Percentiles rank a stretch among this genome's conserved stretches.
Conservation (phyloP, 1,140 invertebrate species). For the Drosophila baimaii region DNA sequence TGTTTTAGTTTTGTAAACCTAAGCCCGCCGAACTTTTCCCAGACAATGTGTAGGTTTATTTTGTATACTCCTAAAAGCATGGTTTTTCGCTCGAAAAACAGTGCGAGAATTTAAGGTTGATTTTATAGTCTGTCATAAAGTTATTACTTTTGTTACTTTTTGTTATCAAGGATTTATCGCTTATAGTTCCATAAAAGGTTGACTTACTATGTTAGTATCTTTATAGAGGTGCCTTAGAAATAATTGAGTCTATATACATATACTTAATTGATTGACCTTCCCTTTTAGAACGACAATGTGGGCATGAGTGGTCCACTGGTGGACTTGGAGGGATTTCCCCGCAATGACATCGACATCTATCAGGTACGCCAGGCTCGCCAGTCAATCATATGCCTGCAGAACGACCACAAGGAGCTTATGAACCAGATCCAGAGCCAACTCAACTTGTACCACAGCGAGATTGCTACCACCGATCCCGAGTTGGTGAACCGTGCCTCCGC, state of each 20-base stretch:
- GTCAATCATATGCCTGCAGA: conserved; percentile 95
- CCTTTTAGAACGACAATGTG: conserved; percentile 88
- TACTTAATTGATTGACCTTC: not conserved
- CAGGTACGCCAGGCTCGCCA: conserved; percentile 94
- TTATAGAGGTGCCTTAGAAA: not conserved
- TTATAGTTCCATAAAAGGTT: not conserved
- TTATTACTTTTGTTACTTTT: not conserved
- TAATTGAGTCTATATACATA: not conserved
- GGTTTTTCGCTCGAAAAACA: too few relatives aligned
- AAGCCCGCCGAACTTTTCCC: too few relatives aligned
- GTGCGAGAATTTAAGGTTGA: too few relatives aligned
- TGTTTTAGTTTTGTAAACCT: too few relatives aligned
- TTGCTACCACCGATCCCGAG: conserved; percentile 72
- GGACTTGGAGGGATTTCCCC: conserved; percentile 93
- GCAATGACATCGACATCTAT: conserved; percentile 95
- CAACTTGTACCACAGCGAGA: conserved; percentile 85
- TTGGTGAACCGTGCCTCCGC: conserved; percentile 69
- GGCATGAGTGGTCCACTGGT: conserved; percentile 95
- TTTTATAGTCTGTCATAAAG: not conserved
- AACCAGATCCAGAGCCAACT: conserved; percentile 91
- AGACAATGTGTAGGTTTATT: too few relatives aligned
- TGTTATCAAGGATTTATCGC: not conserved
- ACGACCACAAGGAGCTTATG: conserved; percentile 95
- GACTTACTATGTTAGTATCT: not conserved
- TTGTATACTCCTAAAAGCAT: too few relatives aligned